Evolutionary conservation across 1,140 invertebrate genomes (phyloP).

Genomic region (Proctacanthus coquilletti): DNA sequence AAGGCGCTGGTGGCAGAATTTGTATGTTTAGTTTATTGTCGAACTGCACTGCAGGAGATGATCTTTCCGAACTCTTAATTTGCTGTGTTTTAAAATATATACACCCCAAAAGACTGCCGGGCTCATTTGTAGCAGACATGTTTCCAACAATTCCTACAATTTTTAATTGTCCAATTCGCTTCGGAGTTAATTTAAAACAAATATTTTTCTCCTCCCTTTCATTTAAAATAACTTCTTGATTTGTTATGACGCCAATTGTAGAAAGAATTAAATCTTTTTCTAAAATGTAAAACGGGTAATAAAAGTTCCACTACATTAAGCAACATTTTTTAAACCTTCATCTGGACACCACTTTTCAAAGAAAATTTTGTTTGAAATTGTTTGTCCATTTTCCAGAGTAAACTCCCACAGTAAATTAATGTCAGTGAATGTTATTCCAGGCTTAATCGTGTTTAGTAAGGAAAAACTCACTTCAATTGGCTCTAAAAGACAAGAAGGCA

Average conservation of each 20-base stretch:
- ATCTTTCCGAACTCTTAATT: constrained; percentile 32
- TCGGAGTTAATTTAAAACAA: constrained; percentile 31
- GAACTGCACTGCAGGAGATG: constrained; percentile 29
- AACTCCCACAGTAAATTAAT: constrained; percentile 71
- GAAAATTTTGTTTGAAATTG: constrained; percentile 22
- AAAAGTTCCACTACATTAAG: constrained; percentile 3
- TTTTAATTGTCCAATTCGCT: constrained; percentile 29
- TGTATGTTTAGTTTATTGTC: constrained; percentile 47
- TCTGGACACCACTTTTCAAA: constrained; percentile 23
- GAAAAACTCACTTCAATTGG: constrained; percentile 62
- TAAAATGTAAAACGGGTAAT: constrained; percentile 1
- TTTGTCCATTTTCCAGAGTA: constrained; percentile 29
- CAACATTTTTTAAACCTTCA: constrained; percentile 6
- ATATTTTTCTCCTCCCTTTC: constrained; percentile 27
- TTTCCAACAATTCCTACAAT: constrained; percentile 31
- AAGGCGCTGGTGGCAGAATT: constrained; percentile 50
- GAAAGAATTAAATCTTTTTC: constrained; percentile 19
- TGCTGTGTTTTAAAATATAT: constrained; percentile 38
- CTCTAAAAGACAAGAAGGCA: constrained; percentile 39
- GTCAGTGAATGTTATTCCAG: constrained; percentile 52
- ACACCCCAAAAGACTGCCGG: constrained; percentile 40
- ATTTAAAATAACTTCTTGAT: constrained; percentile 28
- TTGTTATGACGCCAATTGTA: constrained; percentile 31
- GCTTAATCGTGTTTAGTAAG: constrained; percentile 65
- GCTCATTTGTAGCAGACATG: constrained; percentile 26